phyloP scores from a whole-genome alignment of 2,113 vertebrate genomes.

The Bubo scandiacus region DNA sequence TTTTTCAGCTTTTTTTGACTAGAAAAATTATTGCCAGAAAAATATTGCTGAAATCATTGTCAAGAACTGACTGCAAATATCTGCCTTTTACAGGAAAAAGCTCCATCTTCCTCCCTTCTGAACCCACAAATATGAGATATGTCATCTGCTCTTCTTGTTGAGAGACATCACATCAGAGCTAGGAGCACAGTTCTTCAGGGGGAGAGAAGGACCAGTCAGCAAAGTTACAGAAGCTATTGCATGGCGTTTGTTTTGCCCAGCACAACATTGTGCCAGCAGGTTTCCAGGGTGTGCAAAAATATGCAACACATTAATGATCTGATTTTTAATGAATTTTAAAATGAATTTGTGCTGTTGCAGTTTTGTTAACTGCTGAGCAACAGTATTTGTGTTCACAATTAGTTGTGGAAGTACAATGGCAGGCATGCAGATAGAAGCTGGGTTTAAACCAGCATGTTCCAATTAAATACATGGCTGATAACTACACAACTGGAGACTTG shows the following conservation, averaged over 20 bases:
- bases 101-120: not conserved
- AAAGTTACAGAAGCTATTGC: not conserved
- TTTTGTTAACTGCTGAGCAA: conserved; percentile 13
- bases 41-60: not conserved
- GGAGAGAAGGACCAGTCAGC: not conserved
- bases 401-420: not conserved
- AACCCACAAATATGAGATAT: not conserved
- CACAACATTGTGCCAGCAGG: not conserved
- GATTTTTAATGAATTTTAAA: conserved; percentile 7
- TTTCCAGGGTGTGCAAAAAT: not conserved
- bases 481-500: not conserved
- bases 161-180: not conserved
- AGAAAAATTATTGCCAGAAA: not conserved
- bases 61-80: not conserved
- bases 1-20: not conserved
- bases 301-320: not conserved
- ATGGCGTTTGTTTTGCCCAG: not conserved
- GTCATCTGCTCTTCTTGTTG: not conserved
- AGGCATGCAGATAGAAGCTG: not conserved
- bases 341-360: not conserved
- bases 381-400: not conserved
- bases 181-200: not conserved
- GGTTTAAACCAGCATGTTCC: not conserved
- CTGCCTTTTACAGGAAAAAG: not conserved
- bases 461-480: not conserved